Evolutionary conservation across 2,113 vertebrate genomes (phyloP).

Genomic region (Xenus cinereus): DNA sequence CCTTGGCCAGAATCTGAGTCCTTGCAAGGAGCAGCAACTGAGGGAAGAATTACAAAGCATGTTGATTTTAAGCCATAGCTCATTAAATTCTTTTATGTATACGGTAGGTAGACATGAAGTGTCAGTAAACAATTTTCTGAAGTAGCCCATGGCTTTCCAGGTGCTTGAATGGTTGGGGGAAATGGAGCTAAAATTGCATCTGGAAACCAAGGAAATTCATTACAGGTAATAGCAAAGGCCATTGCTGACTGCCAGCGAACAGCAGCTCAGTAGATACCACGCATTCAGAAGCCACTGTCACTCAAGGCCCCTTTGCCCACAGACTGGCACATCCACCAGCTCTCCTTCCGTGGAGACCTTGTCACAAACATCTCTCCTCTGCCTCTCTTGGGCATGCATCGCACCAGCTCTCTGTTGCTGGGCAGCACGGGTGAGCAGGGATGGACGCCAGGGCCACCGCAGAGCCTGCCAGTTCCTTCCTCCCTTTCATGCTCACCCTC

Average conservation of each 20-base stretch:
- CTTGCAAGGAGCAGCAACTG: neutral
- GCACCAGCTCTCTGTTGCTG: neutral
- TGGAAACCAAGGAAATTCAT: neutral
- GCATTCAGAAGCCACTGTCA: neutral
- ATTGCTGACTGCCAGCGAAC: neutral
- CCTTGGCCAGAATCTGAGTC: neutral
- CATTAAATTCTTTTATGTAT: neutral
- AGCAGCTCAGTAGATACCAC: neutral
- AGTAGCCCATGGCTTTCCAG: neutral
- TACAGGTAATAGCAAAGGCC: neutral
- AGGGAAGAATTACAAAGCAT: neutral
- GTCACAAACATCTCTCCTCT: neutral
- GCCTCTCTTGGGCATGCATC: fast-evolving
- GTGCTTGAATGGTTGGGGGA: neutral
- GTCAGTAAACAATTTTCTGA: neutral
- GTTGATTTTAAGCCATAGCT: neutral
- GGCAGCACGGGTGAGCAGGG: neutral
- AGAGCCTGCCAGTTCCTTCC: neutral
- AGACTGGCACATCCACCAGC: neutral
- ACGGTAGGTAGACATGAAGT: neutral
- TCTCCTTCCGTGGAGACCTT: neutral
- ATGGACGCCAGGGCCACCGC: neutral
- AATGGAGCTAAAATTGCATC: neutral
- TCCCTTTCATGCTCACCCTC: neutral
- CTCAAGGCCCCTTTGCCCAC: neutral